Conservation (phyloP, 2,113 vertebrate genomes). For the Lophotis ruficrista region DNA sequence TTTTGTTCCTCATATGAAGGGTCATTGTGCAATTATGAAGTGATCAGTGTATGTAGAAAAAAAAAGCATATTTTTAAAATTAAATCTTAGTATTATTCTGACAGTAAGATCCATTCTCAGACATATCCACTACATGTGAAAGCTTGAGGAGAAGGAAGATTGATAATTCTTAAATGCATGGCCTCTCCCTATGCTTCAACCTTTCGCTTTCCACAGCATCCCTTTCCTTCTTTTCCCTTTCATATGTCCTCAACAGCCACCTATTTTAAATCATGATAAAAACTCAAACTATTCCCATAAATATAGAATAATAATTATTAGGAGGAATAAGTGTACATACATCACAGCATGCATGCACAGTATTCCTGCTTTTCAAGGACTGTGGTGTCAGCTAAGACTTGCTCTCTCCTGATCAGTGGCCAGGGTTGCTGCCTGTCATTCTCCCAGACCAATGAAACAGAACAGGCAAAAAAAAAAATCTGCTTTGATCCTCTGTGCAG, state of each 20-base stretch:
- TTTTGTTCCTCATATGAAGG: neutral
- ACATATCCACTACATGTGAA: neutral
- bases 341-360: neutral
- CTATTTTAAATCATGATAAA: neutral
- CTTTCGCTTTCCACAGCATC: neutral
- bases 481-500: neutral
- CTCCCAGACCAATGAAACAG: neutral
- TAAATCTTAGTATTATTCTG: neutral
- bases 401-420: rapidly evolving
- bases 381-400: neutral
- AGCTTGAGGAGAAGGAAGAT: neutral
- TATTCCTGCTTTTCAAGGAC: neutral
- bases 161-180: neutral
- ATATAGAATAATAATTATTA: neutral
- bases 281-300: neutral
- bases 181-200: neutral
- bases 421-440: neutral
- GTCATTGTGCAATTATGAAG: neutral
- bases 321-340: neutral
- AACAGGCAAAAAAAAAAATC: neutral
- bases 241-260: neutral
- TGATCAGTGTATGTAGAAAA: neutral
- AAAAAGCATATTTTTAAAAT: neutral
- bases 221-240: neutral
- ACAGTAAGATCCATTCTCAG: neutral